phyloP scores from a whole-genome alignment of 2,113 vertebrate genomes.

The Tautogolabrus adspersus region DNA sequence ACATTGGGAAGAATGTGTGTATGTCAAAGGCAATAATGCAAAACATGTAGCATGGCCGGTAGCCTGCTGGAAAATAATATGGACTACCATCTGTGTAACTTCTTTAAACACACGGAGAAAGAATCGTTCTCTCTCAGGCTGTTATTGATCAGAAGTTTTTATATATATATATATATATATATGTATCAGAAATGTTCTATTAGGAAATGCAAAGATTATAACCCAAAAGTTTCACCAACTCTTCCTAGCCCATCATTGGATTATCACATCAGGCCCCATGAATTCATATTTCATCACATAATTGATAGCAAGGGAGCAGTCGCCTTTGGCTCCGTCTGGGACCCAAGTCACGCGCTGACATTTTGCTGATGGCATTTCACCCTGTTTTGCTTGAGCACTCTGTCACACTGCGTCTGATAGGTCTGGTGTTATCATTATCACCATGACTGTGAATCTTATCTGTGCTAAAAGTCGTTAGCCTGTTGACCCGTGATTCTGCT shows the following conservation, averaged over 20 bases:
- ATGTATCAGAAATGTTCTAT: conserved; percentile 6
- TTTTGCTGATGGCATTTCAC: conserved; percentile 75
- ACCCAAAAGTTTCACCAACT: conserved; percentile 6
- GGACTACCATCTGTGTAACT: conserved; percentile 35
- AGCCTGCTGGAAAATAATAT: conserved; percentile 42
- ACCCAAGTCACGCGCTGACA: conserved; percentile 74
- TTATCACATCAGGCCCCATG: conserved; percentile 43
- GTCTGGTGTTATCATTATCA: conserved; percentile 65
- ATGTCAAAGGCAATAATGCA: conserved; percentile 70
- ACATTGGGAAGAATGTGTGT: conserved; percentile 34
- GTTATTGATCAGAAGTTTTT: conserved; percentile 18
- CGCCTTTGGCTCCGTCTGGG: conserved; percentile 54
- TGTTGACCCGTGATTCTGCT: conserved; percentile 58
- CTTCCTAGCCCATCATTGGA: not conserved
- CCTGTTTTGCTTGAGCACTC: conserved; percentile 62
- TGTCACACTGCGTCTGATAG: conserved; percentile 54
- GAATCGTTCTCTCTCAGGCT: conserved; percentile 27
- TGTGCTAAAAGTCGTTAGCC: conserved; percentile 65
- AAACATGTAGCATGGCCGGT: conserved; percentile 39
- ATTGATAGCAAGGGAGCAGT: conserved; percentile 56
- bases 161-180: conserved; percentile 21
- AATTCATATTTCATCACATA: conserved; percentile 64
- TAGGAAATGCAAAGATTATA: conserved; percentile 26
- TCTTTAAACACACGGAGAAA: conserved; percentile 12
- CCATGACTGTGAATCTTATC: conserved; percentile 64